Base-by-base conservation (phyloP, 2,797 vertebrate genomes). In the Arnoldichthys spilopterus region DNA sequence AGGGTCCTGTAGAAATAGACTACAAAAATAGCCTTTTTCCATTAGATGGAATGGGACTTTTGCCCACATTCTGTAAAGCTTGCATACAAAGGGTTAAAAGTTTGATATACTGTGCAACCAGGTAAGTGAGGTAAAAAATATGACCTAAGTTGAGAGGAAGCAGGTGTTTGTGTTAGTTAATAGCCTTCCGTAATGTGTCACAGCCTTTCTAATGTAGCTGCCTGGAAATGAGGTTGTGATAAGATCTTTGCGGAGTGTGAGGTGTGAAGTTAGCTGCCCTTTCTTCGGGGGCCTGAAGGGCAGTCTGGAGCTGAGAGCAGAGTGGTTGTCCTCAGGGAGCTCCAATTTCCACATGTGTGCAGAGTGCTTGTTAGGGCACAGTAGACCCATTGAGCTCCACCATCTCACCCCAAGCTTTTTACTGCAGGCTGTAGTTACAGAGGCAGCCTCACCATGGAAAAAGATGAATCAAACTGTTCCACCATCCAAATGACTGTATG, bases 271-370 rank as follows among this genome's bases (percentile, higher is more conserved):
- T 84, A 72, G 28, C 73, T 43, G 47, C 76, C 69, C 76, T 84
- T 76, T 79, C 84, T 72, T 34, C 77, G 77, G 82, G 64, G 72
- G 30, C 63, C 51, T 76, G 49, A 78, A 79, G 82, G 59, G 56
- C 43, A 79, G 66, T 71, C 72, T 62, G 79, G 78, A 85, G 77
- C 69, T 76, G 83, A 88, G 87, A 88, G 62, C 84, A 54, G 70
- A 74, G 74, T 76, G 79, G 64, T 30, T 75, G 49, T 82, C 83
- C 81, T 72, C 24, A 3, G 75, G 66, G 85, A 88, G 83, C 78
- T 83, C 75, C 77, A 74, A 43, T 78, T 74, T 76, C 81, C 81
- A 85, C 77, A 78, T 80, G 74, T 84, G 67, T 78, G 43, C 78
- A 54, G 69, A 77, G 79, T 61, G 78, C 83, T 79, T 66, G 74